These are phyloP conservation scores for Urocitellus parryii DNA, from an alignment of 2,113 vertebrate species.

Conservation along the genomic window DNA sequence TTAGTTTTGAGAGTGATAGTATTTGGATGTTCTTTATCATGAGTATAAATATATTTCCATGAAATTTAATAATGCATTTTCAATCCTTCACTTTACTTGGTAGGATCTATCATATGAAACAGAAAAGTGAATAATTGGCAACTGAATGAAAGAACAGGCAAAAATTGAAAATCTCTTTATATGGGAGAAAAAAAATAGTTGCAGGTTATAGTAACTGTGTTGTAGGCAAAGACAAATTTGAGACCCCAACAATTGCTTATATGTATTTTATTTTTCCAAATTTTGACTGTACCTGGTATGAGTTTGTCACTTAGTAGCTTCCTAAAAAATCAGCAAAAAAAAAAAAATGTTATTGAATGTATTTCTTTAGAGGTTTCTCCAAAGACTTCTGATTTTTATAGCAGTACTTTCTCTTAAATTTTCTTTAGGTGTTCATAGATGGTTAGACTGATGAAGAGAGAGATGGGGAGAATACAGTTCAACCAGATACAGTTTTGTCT, in stretches of 20 bases:
- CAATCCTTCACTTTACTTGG: neutral
- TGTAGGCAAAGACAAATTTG: neutral
- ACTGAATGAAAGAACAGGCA: constrained; percentile 35
- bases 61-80: neutral
- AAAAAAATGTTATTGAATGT: neutral
- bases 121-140: constrained; percentile 56
- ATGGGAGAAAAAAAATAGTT: neutral
- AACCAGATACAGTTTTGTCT: neutral
- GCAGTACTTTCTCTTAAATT: neutral
- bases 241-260: neutral
- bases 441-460: neutral
- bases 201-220: neutral
- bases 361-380: neutral
- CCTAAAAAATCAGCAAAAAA: neutral
- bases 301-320: neutral
- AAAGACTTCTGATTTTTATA: neutral
- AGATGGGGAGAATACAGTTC: neutral
- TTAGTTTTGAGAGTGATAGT: neutral
- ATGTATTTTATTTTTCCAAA: neutral
- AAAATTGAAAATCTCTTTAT: constrained; percentile 41
- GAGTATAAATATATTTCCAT: neutral
- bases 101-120: neutral
- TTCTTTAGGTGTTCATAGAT: neutral
- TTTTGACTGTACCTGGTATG: neutral
- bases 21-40: neutral